phyloP scores from a whole-genome alignment of 2,113 vertebrate genomes.

The Sceloporus tristichus region DNA sequence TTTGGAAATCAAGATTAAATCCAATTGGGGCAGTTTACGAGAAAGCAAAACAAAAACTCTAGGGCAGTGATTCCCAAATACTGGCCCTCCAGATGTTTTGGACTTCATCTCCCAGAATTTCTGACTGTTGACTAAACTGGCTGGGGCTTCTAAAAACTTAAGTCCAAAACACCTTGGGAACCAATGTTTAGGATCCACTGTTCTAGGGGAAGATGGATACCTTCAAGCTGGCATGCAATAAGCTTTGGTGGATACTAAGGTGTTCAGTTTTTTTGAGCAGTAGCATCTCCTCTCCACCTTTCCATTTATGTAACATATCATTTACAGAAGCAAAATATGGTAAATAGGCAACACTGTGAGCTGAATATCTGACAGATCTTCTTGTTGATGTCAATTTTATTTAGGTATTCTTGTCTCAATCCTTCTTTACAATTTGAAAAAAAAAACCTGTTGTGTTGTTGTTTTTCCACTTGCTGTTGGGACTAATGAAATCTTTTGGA shows the following conservation, averaged over 20 bases:
- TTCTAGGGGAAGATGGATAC: not conserved
- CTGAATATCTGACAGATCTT: conserved; percentile 5
- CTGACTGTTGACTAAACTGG: too few species aligned
- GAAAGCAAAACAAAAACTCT: not conserved
- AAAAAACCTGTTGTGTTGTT: not conserved
- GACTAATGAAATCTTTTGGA: not conserved
- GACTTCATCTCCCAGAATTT: too few species aligned
- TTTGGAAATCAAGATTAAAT: conserved; percentile 19
- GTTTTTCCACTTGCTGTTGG: not conserved
- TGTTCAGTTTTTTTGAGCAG: not conserved
- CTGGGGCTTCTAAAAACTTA: too few species aligned
- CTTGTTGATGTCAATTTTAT: not conserved
- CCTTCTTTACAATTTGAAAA: not conserved
- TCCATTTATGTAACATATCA: not conserved
- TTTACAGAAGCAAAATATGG: not conserved
- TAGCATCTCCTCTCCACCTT: not conserved
- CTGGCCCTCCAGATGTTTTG: too few species aligned
- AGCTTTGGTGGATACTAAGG: not conserved
- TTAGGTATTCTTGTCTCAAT: not conserved
- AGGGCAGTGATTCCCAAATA: too few species aligned
- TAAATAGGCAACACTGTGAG: not conserved
- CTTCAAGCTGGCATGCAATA: not conserved
- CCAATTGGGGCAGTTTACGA: not conserved
- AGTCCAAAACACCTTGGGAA: too few species aligned
- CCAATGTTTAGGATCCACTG: too few species aligned